These are phyloP conservation scores for Apodemus agrarius DNA, from an alignment of 2,797 vertebrate species.

Conservation along the genomic window DNA sequence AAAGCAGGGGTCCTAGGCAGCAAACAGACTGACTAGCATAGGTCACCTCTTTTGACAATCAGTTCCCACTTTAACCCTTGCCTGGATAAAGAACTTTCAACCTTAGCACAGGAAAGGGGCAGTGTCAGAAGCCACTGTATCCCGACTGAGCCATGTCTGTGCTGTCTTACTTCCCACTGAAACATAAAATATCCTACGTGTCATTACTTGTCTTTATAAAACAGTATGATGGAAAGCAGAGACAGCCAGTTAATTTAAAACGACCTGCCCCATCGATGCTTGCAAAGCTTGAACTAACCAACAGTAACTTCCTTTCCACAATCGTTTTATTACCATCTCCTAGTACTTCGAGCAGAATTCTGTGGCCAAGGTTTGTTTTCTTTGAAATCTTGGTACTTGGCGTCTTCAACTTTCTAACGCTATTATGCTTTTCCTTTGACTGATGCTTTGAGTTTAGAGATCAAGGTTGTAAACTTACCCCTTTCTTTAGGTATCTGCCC, in stretches of 20 bases:
- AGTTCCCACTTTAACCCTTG: constrained; percentile 6
- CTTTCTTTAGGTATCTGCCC: neutral
- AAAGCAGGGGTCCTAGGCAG: neutral
- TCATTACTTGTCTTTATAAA: neutral
- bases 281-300: neutral
- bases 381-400: neutral
- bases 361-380: neutral
- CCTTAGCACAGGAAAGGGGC: neutral
- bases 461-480: neutral
- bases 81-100: neutral
- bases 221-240: neutral
- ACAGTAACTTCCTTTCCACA: neutral
- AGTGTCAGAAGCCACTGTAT: neutral
- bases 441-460: constrained; percentile 18
- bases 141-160: neutral
- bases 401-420: neutral
- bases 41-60: neutral
- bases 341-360: neutral
- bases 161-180: neutral
- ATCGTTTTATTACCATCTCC: neutral
- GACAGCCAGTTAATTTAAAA: neutral
- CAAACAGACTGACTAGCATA: neutral
- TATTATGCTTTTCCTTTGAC: neutral
- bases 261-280: neutral
- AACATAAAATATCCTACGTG: neutral